phyloP scores from a whole-genome alignment of 2,797 vertebrate species.

The Allenopithecus nigroviridis region DNA sequence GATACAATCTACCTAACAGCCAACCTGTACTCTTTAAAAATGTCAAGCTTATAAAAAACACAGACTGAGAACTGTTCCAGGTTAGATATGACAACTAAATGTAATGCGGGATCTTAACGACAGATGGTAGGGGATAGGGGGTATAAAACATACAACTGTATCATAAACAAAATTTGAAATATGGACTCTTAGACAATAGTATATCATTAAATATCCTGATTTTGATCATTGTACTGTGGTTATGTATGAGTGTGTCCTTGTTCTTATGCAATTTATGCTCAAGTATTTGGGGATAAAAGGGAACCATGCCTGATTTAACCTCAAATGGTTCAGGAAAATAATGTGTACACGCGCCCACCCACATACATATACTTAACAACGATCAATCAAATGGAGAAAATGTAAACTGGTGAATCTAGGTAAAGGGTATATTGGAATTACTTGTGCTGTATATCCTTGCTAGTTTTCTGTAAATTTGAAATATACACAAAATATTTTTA shows the following conservation, averaged over 20 bases:
- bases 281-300: neutral
- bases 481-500: slow-evolving; percentile 13
- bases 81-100: neutral
- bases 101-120: neutral
- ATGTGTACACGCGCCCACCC: neutral
- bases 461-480: neutral
- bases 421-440: neutral
- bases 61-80: slow-evolving; percentile 23
- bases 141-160: neutral
- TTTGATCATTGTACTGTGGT: neutral
- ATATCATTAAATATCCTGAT: neutral
- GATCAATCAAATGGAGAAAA: neutral
- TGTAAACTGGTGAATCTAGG: neutral
- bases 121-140: neutral
- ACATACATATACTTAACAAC: neutral
- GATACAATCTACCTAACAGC: neutral
- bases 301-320: neutral
- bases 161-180: neutral
- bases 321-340: neutral
- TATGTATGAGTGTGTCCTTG: neutral
- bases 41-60: slow-evolving; percentile 22
- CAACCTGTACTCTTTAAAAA: neutral
- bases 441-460: neutral
- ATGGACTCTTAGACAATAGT: neutral
- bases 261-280: neutral